A percentile compares a stretch with the other conserved stretches of the same genome.
Conservation (phyloP, 2,888 invertebrate genomes). For the Enchytraeus crypticus region DNA sequence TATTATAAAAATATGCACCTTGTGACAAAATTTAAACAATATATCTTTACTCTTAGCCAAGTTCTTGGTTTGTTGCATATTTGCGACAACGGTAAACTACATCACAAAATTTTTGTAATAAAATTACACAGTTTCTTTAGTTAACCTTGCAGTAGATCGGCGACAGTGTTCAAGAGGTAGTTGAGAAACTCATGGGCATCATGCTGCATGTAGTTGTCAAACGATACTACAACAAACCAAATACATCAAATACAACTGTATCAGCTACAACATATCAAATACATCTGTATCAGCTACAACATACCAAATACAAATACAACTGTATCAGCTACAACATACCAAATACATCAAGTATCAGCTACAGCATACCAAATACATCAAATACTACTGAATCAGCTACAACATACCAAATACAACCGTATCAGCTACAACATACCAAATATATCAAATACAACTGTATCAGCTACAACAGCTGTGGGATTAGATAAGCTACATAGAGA, state of each 20-base stretch:
- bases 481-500: background rate
- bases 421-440: background rate
- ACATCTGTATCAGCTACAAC: background rate
- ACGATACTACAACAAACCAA: constrained; percentile 66
- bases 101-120: too few relatives aligned
- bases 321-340: background rate
- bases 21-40: too few relatives aligned
- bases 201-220: constrained; percentile 99
- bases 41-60: too few relatives aligned
- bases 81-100: too few relatives aligned
- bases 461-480: too few relatives aligned
- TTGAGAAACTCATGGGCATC: constrained; percentile 99
- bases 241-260: background rate
- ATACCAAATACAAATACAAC: background rate
- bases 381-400: background rate
- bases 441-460: background rate
- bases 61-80: too few relatives aligned
- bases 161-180: constrained; percentile 76
- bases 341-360: too few relatives aligned
- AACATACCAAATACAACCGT: background rate
- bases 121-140: too few relatives aligned
- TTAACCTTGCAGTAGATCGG: constrained; percentile 61
- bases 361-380: constrained; percentile 35
- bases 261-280: too few relatives aligned
- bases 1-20: too few relatives aligned